Evolutionary conservation across 1,140 invertebrate species (phyloP), one percentile per base, ranked within the genome.

Genomic region (Holotrichia oblita): DNA sequence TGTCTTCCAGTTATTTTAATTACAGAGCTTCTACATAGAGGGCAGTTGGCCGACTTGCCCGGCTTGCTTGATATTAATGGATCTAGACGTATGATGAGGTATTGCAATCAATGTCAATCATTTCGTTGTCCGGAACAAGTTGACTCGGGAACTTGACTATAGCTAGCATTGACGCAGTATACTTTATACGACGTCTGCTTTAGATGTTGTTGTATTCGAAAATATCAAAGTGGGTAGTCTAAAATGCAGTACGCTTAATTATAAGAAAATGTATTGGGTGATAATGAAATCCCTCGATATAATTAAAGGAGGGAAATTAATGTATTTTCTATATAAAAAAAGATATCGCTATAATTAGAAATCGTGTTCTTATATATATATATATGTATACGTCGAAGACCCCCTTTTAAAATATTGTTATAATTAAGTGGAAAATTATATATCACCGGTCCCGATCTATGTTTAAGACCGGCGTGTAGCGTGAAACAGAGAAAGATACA

Each of bases 61-160:
- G n/a, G n/a, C n/a, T n/a, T n/a, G 14, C 17, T 17, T 6, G 48
- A 55, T 55, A 55, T 55, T 55, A 55, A 55, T 55, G 48, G 48
- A 55, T 17, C 14, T 55, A 17, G 48, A 55, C 48, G 48, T 55
- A 55, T 55, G 48, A 55, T 55, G 48, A 55, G 48, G 48, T 14
- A 55, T 55, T 55, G 48, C 48, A 55, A 55, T 55, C 48, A 55
- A 55, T 55, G 48, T 55, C 48, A 55, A 55, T 55, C 48, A 55
- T 14, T 55, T 55, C 7, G 48, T 17, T 55, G 48, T 17, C 14
- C 14, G 2, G 48, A 14, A 7, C 14, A 17, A 14, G 27, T 34
- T 6, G 48, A 55, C 48, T 55, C 48, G 14, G 48, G 14, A 17
- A 55, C 48, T 17, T n/a, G n/a, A n/a, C n/a, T n/a, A n/a, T n/a